These are phyloP conservation scores for Dendrophyllia cribrosa DNA, from an alignment of 64 coral and sea anemone species.

Conservation along the genomic window DNA sequence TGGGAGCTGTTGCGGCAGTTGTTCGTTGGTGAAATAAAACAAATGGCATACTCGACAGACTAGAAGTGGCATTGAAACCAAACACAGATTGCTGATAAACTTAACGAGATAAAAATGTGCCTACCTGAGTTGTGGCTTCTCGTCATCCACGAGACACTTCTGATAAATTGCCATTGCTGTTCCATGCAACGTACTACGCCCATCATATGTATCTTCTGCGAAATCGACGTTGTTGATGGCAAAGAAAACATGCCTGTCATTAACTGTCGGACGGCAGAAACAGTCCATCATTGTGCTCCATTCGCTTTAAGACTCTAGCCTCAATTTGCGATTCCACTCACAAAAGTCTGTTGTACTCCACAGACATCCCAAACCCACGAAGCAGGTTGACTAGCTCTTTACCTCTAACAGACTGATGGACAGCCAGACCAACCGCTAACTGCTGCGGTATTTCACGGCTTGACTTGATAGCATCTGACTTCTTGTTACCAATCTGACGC, in stretches of 20 bases:
- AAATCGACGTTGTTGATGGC: conserved; percentile 78
- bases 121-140: no score
- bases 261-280: conserved; percentile 56
- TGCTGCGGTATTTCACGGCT: conserved; percentile 54
- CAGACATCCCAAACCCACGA: conserved; percentile 60
- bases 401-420: conserved; percentile 68
- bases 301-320: conserved; percentile 25
- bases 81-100: not conserved
- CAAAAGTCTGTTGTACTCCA: conserved; percentile 71
- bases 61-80: not conserved
- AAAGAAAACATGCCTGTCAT: conserved; percentile 57
- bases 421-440: conserved; percentile 61
- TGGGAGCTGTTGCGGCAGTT: no score
- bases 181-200: conserved; percentile 42
- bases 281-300: conserved; percentile 59
- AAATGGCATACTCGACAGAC: no score
- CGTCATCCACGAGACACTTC: not conserved
- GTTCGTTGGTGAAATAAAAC: no score
- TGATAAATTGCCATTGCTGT: conserved; percentile 69
- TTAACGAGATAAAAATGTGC: not conserved
- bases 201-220: conserved; percentile 60
- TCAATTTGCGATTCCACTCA: conserved; percentile 62
- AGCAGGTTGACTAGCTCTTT: conserved; percentile 65
- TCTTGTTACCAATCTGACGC: conserved; percentile 63
- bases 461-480: conserved; percentile 62